phyloP scores from a whole-genome alignment of 2,888 invertebrate genomes.

The Drosophila niveifrons region DNA sequence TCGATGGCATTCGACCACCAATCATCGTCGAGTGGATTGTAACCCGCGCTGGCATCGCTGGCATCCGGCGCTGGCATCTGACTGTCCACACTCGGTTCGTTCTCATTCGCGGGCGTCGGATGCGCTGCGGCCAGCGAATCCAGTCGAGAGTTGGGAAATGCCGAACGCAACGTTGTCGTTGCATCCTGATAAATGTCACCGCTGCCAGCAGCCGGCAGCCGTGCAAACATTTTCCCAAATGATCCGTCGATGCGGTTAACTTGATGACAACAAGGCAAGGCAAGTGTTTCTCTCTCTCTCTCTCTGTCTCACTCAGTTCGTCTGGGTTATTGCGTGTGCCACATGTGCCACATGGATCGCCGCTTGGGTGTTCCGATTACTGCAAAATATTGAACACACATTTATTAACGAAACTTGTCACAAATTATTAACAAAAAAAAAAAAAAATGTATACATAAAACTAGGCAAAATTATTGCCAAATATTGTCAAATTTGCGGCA shows the following conservation, averaged over 20 bases:
- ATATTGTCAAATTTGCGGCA: conserved; percentile 64
- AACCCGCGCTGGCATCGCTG: conserved; percentile 32
- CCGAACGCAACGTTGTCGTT: conserved; percentile 83
- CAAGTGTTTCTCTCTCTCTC: conserved; percentile 63
- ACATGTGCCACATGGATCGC: conserved; percentile 69
- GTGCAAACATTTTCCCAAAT: conserved; percentile 82
- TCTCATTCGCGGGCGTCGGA: conserved; percentile 39
- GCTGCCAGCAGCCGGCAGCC: conserved; percentile 80
- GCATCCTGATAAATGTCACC: conserved; percentile 76
- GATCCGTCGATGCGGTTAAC: conserved; percentile 11
- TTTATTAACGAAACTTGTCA: conserved; percentile 60
- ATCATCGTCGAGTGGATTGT: conserved; percentile 82
- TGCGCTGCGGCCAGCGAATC: conserved; percentile 73
- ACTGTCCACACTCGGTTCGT: conserved; percentile 53
- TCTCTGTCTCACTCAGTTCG: conserved; percentile 2
- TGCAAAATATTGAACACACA: conserved; percentile 40
- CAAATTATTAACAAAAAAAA: conserved; percentile 40
- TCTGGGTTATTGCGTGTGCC: conserved; percentile 34
- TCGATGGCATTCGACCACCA: conserved; percentile 86
- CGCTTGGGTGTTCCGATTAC: conserved; percentile 56
- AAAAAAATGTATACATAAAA: conserved; percentile 12
- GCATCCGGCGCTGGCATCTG: conserved; percentile 74
- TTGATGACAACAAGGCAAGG: conserved; percentile 49
- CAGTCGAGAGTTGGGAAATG: conserved; percentile 84
- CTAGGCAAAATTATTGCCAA: conserved; percentile 58